A percentile compares a stretch with the other conserved stretches of the same genome.
phyloP scores from a whole-genome alignment of 2,888 invertebrate genomes.

The Ennomos erosarius region DNA sequence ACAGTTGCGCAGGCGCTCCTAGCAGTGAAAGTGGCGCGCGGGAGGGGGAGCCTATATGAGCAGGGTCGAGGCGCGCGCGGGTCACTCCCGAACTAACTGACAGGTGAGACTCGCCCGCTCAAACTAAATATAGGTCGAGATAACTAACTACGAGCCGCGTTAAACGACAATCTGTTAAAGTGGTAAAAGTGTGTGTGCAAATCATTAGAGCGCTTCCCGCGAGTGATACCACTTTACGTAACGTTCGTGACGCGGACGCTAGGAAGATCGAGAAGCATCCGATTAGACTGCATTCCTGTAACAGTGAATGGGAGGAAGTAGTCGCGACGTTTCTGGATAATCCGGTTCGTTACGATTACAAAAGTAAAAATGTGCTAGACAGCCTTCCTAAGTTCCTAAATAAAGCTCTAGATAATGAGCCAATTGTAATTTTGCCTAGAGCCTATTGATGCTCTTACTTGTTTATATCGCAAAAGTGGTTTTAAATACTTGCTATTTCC shows the following conservation, averaged over 20 bases:
- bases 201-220: constrained; percentile 50
- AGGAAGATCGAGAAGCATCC: constrained; percentile 27
- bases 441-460: too few species aligned
- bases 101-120: constrained; percentile 66
- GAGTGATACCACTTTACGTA: constrained; percentile 44
- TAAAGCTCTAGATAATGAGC: too few species aligned
- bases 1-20: constrained; percentile 66
- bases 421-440: too few species aligned
- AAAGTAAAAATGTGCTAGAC: background rate
- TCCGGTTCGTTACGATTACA: constrained; percentile 1
- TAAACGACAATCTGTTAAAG: constrained; percentile 49
- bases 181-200: constrained; percentile 52
- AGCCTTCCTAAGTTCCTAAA: background rate
- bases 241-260: constrained; percentile 31
- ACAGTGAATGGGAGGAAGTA: constrained; percentile 30
- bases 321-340: constrained; percentile 15
- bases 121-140: constrained; percentile 24
- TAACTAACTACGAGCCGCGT: constrained; percentile 1
- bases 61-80: constrained; percentile 67
- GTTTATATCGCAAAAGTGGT: too few species aligned
- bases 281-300: constrained; percentile 23
- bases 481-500: too few species aligned
- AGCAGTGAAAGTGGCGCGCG: constrained; percentile 68
- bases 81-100: constrained; percentile 64
- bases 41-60: constrained; percentile 70